phyloP scores from a whole-genome alignment of 2,113 vertebrate species.

The Microtus richardsoni region DNA sequence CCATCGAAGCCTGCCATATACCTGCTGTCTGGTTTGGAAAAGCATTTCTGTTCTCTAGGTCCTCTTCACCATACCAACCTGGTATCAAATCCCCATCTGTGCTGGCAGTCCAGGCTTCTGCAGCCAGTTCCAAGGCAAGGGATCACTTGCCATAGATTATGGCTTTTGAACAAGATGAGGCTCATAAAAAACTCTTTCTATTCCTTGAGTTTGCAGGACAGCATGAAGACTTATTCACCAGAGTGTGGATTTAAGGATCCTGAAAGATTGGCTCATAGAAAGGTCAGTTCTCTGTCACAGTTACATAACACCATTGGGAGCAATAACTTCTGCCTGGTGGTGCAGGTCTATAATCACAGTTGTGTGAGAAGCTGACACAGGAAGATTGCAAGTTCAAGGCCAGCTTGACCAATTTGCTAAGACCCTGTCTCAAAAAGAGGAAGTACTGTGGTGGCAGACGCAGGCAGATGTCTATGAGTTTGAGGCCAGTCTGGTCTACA shows the following conservation, averaged over 20 bases:
- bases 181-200: neutral
- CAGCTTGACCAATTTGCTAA: neutral
- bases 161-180: neutral
- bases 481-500: too few species aligned
- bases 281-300: too few species aligned
- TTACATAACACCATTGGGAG: neutral
- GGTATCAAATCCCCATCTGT: neutral
- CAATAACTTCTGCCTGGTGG: neutral
- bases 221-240: neutral
- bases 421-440: neutral
- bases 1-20: too few species aligned
- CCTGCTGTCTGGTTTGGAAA: neutral
- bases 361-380: neutral
- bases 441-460: too few species aligned
- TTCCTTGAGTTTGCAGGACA: conserved; percentile 17
- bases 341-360: neutral
- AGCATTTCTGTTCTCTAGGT: neutral
- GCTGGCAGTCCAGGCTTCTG: neutral
- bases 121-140: neutral
- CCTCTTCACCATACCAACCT: neutral
- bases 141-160: neutral
- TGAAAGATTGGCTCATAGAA: neutral
- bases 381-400: neutral
- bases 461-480: too few species aligned
- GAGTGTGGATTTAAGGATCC: neutral